Evolutionary conservation across 2,797 vertebrate genomes (phyloP).

Genomic region (Fistularia commersonii): DNA sequence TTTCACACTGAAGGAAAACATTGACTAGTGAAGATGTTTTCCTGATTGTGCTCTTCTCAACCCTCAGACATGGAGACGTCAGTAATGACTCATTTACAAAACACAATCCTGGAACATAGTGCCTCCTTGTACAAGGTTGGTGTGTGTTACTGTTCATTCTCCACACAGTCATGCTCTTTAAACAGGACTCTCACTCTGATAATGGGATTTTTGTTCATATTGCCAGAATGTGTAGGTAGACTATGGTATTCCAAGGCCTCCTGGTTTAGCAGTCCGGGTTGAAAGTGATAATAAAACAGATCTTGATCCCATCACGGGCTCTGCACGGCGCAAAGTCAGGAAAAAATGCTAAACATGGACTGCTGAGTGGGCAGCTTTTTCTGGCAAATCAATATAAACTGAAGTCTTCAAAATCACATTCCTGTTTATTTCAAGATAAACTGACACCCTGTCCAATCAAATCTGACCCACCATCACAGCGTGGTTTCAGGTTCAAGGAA

Average conservation of each 20-base stretch:
- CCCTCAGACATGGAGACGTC: constrained; percentile 84
- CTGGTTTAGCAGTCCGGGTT: constrained; percentile 7
- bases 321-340: no score
- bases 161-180: constrained; percentile 15
- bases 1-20: constrained; percentile 3
- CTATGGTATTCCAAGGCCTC: constrained; percentile 14
- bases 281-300: constrained; percentile 22
- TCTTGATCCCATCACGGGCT: constrained; percentile 6
- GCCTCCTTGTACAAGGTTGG: constrained; percentile 75
- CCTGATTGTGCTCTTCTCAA: constrained; percentile 9
- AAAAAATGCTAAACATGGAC: no score
- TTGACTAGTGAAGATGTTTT: background rate
- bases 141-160: constrained; percentile 4
- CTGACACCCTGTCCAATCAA: no score
- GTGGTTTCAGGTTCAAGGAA: no score
- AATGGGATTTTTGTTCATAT: constrained; percentile 7
- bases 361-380: no score
- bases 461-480: no score
- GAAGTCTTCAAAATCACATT: no score
- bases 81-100: constrained; percentile 90
- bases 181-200: constrained; percentile 19
- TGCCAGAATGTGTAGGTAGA: constrained; percentile 20
- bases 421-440: no score
- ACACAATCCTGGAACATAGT: constrained; percentile 81
- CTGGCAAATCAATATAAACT: no score